Base-by-base conservation (phyloP, 23 tunicate species). In the Phallusia fumigata region DNA sequence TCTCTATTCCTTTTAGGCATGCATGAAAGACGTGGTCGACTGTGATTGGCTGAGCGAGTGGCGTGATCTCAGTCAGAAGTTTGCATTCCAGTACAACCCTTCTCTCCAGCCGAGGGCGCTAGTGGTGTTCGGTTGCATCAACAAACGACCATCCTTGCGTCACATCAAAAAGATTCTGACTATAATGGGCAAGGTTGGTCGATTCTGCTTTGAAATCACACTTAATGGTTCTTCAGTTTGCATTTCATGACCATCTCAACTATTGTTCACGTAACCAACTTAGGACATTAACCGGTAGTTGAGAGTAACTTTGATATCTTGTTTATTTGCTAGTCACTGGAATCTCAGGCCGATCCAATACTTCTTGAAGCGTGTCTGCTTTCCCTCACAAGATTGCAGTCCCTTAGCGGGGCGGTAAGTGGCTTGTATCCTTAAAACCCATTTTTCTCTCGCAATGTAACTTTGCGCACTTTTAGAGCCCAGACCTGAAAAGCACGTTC, bases 71-170 rank as follows among this genome's bases (percentile, higher is more conserved):
- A 86, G 94, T 33, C 86, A 83, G n/a, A 94, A 89, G 86, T 94
- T 94, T 81, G 98, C 98, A 32, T 89, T 86, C 58, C 98, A 94
- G 51, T 94, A 89, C 94, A 94, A 94, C 73, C 98, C 98, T 5
- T 94, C 98, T 11, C 82, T 94, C 30, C 98, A 94, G 65, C 90
- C 98, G 0, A 85, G 98, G 19, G 98, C 98, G 0, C 83, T 94
- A 65, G 98, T 94, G 19, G 98, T 89, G 73, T 49, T 94, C 74
- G 98, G 98, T 10, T 94, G 98, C 85, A 94, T 94, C 78, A 85
- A 80, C 40, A 94, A 89, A 53, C 76, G 52, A 6, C 74, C 73
- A 3, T 36, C 84, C 21, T 30, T 87, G 52, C 52, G 90, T 18
- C 90, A 89, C 36, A 78, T 94, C 75, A 94, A 94, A 58, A 85